Percentiles rank a stretch among this genome's conserved stretches.
These are phyloP conservation scores for Drosophila chauvacae DNA, from an alignment of 1,140 invertebrate species.

Conservation along the genomic window DNA sequence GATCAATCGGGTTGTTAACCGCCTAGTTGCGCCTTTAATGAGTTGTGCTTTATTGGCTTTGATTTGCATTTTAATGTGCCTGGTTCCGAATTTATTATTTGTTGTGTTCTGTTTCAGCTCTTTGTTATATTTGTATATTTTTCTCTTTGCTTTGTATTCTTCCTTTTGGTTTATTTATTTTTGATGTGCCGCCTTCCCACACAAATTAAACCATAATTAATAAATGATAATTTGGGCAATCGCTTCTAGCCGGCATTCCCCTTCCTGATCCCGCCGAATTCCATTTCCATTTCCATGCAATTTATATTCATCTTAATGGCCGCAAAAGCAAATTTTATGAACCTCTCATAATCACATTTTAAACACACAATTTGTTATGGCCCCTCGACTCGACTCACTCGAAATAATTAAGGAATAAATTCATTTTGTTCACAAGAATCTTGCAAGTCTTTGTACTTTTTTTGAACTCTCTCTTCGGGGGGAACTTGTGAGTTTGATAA, in stretches of 20 bases:
- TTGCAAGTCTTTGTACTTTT: neutral
- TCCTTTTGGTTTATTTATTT: constrained; percentile 13
- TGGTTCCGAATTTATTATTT: constrained; percentile 65
- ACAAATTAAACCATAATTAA: constrained; percentile 82
- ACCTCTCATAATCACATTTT: constrained; percentile 69
- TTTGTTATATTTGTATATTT: constrained; percentile 3
- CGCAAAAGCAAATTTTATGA: constrained; percentile 76
- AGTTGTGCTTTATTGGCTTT: constrained; percentile 76
- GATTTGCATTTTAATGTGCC: constrained; percentile 73
- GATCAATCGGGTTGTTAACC: constrained; percentile 42
- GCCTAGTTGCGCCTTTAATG: constrained; percentile 74
- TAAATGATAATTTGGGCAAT: constrained; percentile 69
- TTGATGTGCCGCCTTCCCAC: constrained; percentile 73
- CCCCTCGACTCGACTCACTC: neutral
- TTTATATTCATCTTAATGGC: constrained; percentile 71
- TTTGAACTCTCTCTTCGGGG: neutral
- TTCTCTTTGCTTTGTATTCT: no score
- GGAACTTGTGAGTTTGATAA: neutral
- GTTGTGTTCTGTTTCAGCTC: constrained; percentile 43
- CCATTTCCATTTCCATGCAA: constrained; percentile 57
- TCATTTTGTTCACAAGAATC: constrained; percentile 1
- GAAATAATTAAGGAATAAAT: constrained; percentile 14
- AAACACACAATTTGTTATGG: constrained; percentile 71
- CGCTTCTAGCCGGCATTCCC: neutral
- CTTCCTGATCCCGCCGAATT: constrained; percentile 8